Evolutionary conservation across 1,140 invertebrate species (phyloP).

Genomic region (Paralvinella palmiformis): DNA sequence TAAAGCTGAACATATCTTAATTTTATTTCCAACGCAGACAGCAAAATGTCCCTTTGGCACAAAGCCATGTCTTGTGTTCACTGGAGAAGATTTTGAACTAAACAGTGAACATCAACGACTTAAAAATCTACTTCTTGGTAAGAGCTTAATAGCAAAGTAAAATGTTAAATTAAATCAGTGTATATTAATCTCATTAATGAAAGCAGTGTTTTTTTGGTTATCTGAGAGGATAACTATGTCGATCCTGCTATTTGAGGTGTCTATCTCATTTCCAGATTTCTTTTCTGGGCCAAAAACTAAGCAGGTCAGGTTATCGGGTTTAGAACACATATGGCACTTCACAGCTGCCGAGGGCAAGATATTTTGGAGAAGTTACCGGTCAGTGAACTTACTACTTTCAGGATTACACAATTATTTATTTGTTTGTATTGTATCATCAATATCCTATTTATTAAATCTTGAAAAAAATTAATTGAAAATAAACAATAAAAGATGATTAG

Average conservation of each 20-base stretch:
- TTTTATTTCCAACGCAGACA: conserved; percentile 44
- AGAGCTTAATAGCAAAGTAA: not conserved
- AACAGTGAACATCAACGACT: conserved; percentile 69
- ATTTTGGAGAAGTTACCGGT: conserved; percentile 79
- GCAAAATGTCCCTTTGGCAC: conserved; percentile 72
- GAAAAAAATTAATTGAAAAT: too few relatives aligned
- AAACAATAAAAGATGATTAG: too few relatives aligned
- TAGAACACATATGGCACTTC: conserved; percentile 89
- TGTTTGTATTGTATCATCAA: too few relatives aligned
- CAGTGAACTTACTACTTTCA: too few relatives aligned
- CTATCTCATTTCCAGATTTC: conserved; percentile 65
- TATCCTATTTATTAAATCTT: too few relatives aligned
- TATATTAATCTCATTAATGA: too few relatives aligned
- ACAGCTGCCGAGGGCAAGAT: conserved; percentile 75
- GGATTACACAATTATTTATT: too few relatives aligned
- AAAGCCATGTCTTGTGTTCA: conserved; percentile 89
- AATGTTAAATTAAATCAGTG: not conserved
- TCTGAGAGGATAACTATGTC: not conserved
- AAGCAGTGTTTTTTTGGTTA: not conserved
- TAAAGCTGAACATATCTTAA: not conserved
- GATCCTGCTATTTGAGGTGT: not conserved
- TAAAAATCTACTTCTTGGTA: conserved; percentile 72
- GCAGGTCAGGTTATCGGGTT: conserved; percentile 74
- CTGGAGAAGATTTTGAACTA: conserved; percentile 86
- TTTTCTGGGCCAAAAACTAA: conserved; percentile 80